Base-by-base conservation (phyloP, 1,140 invertebrate species). In the Laupala kohalensis region DNA sequence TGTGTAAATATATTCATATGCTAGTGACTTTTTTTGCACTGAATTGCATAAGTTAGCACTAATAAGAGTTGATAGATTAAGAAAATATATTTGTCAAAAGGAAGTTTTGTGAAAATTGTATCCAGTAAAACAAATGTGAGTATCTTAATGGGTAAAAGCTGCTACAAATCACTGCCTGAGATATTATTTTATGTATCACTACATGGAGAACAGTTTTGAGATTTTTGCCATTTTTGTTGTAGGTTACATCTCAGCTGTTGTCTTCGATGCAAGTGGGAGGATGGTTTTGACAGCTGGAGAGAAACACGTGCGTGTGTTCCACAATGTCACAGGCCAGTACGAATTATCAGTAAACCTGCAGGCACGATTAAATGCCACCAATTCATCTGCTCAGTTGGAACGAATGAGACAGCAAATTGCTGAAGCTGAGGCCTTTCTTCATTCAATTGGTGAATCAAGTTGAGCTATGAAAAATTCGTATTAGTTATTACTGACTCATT, bases 241-340 rank as follows among this genome's bases (percentile, higher is more conserved):
- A 92, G 92, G 86, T 75, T 77, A 84, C 25, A 88, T 95, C 71
- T 86, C 83, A 29, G 82, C 85, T 73, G 79, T 95, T 64, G 76
- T 81, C 25, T 95, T 95, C 79, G 90, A 94, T 77, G 83, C 88
- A 26, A 81, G 85, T 69, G 89, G 89, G 24, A 88, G 90, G 76
- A 90, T 87, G 78, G 76, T 96, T n/a, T 83, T 92, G 71, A 87
- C 88, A 3, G 83, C 87, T 69, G 92, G 90, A 15, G 92, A 94
- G 76, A 88, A 86, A 71, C 88, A 88, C 64, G 87, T 95, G 19
- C 84, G 89, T 67, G 85, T 96, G 24, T 89, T 95, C 75, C 87
- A 91, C 76, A 95, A 96, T 77, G 84, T 95, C 12, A 86, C 90
- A 72, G 92, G 92, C 6, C 90, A 90, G 76, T 82, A 85, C 73